A percentile compares a stretch with the other conserved stretches of the same genome.
phyloP scores from a whole-genome alignment of 2,797 vertebrate species.

The Lemur catta region DNA sequence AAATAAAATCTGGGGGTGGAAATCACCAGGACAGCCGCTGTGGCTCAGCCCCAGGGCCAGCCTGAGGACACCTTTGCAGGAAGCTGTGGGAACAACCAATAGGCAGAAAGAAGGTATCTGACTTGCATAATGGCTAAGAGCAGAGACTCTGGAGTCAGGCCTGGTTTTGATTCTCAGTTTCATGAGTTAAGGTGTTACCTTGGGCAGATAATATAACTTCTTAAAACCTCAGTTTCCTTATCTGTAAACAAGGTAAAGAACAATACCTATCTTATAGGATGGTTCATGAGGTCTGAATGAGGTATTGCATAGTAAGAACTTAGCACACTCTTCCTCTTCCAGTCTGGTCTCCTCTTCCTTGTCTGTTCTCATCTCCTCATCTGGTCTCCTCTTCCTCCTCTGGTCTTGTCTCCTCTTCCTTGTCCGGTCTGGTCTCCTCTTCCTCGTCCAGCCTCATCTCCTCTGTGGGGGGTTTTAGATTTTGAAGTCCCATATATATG shows the following conservation, averaged over 20 bases:
- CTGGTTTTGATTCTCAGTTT: not conserved
- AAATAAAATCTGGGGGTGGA: not conserved
- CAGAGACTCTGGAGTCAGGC: not conserved
- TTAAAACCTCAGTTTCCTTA: constrained; percentile 15
- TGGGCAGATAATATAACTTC: not conserved
- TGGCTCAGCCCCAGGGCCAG: not conserved
- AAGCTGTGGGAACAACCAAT: not conserved
- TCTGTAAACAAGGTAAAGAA: not conserved
- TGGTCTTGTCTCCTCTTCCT: too few species aligned
- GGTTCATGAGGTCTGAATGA: not conserved
- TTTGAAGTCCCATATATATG: not conserved
- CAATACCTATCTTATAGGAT: not conserved
- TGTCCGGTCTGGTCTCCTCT: too few species aligned
- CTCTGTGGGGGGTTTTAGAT: not conserved
- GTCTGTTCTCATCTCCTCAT: too few species aligned
- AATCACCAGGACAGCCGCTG: not conserved
- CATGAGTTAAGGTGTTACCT: not conserved
- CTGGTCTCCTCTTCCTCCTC: too few species aligned
- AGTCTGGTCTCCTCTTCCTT: too few species aligned
- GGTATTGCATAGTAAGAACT: not conserved
- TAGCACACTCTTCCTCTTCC: too few species aligned
- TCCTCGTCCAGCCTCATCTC: too few species aligned
- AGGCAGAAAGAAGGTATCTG: not conserved
- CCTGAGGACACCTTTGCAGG: not conserved
- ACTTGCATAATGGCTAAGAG: not conserved